Evolutionary conservation across 2,888 invertebrate species (phyloP).

Genomic region (Gortyna flavago): DNA sequence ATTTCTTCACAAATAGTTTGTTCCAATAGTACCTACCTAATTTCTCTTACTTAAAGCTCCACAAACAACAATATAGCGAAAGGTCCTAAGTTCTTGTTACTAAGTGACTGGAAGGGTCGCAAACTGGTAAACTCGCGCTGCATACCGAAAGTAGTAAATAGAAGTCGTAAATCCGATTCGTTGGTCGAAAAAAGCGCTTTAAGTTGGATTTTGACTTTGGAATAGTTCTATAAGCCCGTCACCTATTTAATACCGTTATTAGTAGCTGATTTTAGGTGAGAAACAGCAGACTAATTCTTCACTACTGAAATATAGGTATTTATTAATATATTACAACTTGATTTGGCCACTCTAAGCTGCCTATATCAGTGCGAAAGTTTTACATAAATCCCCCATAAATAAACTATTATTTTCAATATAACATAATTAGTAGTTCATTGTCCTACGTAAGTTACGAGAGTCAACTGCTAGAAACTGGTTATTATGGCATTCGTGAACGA

Average conservation of each 20-base stretch:
- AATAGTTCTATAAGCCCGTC: neutral
- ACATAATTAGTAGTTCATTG: conserved; percentile 57
- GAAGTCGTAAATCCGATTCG: neutral
- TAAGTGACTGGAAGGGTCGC: neutral
- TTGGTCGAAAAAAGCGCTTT: neutral
- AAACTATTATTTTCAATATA: conserved; percentile 35
- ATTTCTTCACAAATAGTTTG: neutral
- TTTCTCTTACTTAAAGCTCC: neutral
- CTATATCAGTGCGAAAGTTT: conserved; percentile 16
- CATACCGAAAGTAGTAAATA: no score
- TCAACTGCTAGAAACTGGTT: conserved; percentile 57
- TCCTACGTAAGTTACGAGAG: conserved; percentile 55
- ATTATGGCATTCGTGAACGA: conserved; percentile 53
- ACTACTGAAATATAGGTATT: neutral
- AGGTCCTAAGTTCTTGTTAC: conserved; percentile 8
- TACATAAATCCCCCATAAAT: conserved; percentile 29
- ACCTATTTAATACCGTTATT: conserved; percentile 15
- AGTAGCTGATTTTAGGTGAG: neutral
- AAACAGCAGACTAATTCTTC: neutral
- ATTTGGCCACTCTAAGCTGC: conserved; percentile 10
- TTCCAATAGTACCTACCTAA: no score
- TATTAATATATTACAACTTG: conserved; percentile 5
- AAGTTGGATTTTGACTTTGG: neutral
- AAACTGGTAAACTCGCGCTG: conserved; percentile 1
- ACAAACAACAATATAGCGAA: neutral